Evolutionary conservation across 2,797 vertebrate species (phyloP).

Genomic region (Sebastes melanostomus): DNA sequence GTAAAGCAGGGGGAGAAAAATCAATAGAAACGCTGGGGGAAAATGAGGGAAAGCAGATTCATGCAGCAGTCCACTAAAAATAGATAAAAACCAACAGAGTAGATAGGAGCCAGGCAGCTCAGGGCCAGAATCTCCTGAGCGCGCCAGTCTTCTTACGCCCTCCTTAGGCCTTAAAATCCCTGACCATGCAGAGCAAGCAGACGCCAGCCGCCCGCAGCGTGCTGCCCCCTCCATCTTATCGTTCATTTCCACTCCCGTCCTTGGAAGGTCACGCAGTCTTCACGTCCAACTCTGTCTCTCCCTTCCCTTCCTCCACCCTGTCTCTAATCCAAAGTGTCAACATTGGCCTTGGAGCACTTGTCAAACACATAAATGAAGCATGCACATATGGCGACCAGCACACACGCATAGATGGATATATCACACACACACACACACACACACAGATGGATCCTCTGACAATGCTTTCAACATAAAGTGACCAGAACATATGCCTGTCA

Average conservation of each 20-base stretch:
- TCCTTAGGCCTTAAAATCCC: conserved; percentile 45
- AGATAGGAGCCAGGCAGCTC: conserved; percentile 36
- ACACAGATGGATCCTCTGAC: conserved; percentile 44
- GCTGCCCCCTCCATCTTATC: conserved; percentile 28
- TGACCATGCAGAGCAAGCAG: conserved; percentile 3
- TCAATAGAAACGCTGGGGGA: conserved; percentile 42
- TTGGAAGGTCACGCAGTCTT: conserved; percentile 54
- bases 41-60: conserved; percentile 54
- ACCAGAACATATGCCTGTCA: conserved; percentile 60
- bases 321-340: conserved; percentile 65
- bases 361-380: conserved; percentile 50
- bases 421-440: not conserved
- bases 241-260: conserved; percentile 43
- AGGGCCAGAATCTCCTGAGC: conserved; percentile 29
- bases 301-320: not conserved
- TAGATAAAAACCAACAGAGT: conserved; percentile 44
- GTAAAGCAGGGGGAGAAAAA: conserved; percentile 32
- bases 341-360: conserved; percentile 52
- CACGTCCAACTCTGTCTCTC: conserved; percentile 24
- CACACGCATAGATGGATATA: not conserved
- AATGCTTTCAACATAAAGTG: conserved; percentile 54
- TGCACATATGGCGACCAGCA: conserved; percentile 38
- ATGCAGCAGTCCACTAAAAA: conserved; percentile 55
- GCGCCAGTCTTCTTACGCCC: not conserved
- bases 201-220: conserved; percentile 1